A percentile compares a stretch with the other conserved stretches of the same genome.
Conservation (phyloP, 2,113 vertebrate species). For the Pagrus major region DNA sequence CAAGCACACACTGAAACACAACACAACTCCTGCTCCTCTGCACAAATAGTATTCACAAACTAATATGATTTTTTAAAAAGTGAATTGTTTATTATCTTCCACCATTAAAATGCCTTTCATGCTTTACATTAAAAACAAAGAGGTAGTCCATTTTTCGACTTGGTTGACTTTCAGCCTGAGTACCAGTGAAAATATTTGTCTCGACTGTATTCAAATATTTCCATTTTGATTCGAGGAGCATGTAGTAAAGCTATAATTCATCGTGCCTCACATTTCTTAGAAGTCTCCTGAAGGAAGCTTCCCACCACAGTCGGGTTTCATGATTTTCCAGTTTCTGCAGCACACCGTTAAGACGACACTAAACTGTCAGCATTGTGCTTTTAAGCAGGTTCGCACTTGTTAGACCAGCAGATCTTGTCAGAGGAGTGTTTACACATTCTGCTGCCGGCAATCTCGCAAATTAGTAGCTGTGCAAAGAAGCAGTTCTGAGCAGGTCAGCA, state of each 20-base stretch:
- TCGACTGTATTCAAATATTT: constrained; percentile 5
- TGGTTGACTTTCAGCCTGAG: not conserved
- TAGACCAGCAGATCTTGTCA: not conserved
- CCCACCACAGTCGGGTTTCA: not conserved
- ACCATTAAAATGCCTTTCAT: not conserved
- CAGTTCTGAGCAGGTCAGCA: constrained; percentile 1
- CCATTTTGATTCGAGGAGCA: constrained; percentile 2
- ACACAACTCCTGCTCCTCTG: constrained; percentile 83
- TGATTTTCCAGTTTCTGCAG: not conserved
- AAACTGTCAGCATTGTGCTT: not conserved
- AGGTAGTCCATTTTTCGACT: constrained; percentile 26
- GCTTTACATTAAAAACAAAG: not conserved
- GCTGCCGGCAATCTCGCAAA: not conserved
- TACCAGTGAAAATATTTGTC: not conserved
- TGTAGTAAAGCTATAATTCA: not conserved
- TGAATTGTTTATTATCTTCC: constrained; percentile 21
- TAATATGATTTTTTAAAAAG: constrained; percentile 83
- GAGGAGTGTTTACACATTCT: not conserved
- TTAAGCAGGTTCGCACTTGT: constrained; percentile 48
- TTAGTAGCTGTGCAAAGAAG: constrained; percentile 41
- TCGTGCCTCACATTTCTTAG: not conserved
- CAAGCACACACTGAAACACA: constrained; percentile 56
- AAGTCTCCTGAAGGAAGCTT: not conserved
- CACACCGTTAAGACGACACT: not conserved
- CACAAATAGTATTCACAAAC: constrained; percentile 86